These are phyloP conservation scores for Malthinus seriepunctatus DNA, from an alignment of 2,888 invertebrate species.

Conservation along the genomic window DNA sequence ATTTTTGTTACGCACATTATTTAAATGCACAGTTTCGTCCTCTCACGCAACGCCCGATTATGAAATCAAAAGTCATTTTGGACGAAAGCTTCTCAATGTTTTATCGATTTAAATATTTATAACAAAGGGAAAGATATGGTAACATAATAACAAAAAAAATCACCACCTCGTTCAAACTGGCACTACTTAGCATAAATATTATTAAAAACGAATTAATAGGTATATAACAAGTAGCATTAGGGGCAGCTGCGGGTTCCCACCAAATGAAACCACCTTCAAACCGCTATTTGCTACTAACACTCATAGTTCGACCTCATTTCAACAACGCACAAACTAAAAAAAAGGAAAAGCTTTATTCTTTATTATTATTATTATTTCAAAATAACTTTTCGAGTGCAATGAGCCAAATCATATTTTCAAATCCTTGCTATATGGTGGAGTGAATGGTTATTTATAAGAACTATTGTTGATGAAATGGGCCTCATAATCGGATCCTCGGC, in stretches of 20 bases:
- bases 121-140: not conserved
- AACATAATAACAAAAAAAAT: slow-evolving; percentile 3
- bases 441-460: slow-evolving; percentile 44
- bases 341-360: slow-evolving; percentile 35
- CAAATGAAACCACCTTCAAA: slow-evolving; percentile 37
- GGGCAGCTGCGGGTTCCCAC: slow-evolving; percentile 21
- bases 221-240: slow-evolving; percentile 20
- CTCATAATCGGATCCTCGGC: slow-evolving; percentile 52
- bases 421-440: slow-evolving; percentile 45
- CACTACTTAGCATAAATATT: slow-evolving; percentile 22
- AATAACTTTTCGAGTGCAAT: slow-evolving; percentile 53
- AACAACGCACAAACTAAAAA: slow-evolving; percentile 38
- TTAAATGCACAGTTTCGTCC: too few species aligned
- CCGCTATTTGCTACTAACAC: slow-evolving; percentile 35
- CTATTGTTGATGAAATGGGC: slow-evolving; percentile 45
- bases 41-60: not conserved
- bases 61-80: too few species aligned
- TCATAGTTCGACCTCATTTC: slow-evolving; percentile 42
- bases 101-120: not conserved
- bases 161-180: slow-evolving; percentile 12
- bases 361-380: slow-evolving; percentile 39
- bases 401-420: slow-evolving; percentile 55
- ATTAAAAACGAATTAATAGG: slow-evolving; percentile 30
- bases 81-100: too few species aligned
- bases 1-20: too few species aligned